Conservation (phyloP, 2,113 vertebrate species). For the Gopherus flavomarginatus region DNA sequence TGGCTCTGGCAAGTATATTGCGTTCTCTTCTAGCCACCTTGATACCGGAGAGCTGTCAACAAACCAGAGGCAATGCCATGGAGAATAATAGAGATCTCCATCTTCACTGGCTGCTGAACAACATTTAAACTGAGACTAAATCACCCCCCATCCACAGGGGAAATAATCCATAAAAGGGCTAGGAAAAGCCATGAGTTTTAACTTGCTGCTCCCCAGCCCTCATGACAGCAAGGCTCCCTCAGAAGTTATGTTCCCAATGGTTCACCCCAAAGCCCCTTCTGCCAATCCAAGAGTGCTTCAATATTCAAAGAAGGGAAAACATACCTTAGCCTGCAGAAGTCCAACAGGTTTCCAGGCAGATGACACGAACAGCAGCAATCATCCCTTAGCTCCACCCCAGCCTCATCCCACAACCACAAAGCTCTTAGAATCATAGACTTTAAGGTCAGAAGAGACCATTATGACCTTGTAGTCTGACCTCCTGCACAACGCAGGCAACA, state of each 20-base stretch:
- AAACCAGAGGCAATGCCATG: not conserved
- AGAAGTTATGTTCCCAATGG: not conserved
- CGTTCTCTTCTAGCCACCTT: not conserved
- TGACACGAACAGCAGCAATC: too few relatives aligned
- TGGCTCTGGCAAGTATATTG: not conserved
- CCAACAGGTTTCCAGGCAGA: not conserved
- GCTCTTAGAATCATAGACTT: too few relatives aligned
- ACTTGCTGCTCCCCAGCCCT: not conserved
- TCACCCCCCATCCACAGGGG: not conserved
- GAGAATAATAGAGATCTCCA: rapidly evolving
- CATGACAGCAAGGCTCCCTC: not conserved
- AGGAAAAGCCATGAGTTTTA: not conserved
- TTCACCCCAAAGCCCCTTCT: not conserved
- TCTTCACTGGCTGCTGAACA: not conserved
- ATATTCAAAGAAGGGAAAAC: not conserved
- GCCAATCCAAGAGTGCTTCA: not conserved
- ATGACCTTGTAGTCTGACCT: too few relatives aligned
- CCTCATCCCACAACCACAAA: not conserved
- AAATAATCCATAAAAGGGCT: not conserved
- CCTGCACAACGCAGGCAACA: too few relatives aligned
- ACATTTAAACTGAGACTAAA: not conserved
- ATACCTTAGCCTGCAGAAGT: not conserved
- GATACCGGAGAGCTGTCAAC: not conserved
- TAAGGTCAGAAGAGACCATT: too few relatives aligned
- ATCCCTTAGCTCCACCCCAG: not conserved